Conservation (phyloP, 2,113 vertebrate species). For the Ceyx margarethae region DNA sequence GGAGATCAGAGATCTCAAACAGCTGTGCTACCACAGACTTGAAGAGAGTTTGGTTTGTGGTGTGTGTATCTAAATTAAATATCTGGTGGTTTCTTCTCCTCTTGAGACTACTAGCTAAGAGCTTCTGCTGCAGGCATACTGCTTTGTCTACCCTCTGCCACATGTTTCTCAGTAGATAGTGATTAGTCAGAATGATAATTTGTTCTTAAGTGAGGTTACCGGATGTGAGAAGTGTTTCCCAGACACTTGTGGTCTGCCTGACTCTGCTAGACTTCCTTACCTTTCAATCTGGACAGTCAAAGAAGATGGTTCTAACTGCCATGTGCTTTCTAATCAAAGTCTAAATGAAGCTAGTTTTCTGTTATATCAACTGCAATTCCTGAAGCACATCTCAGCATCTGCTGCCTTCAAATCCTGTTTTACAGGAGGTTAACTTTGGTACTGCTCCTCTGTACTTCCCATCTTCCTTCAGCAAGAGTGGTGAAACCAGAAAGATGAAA, state of each 20-base stretch:
- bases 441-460: background rate
- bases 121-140: background rate
- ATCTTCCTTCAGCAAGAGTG: background rate
- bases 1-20: background rate
- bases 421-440: background rate
- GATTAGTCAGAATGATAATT: background rate
- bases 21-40: background rate
- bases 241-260: background rate
- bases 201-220: background rate
- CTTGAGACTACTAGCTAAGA: background rate
- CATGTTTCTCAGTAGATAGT: rapidly evolving
- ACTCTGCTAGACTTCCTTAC: background rate
- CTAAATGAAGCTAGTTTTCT: background rate
- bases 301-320: background rate
- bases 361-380: background rate
- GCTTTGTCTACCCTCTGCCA: background rate
- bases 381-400: background rate
- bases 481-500: background rate
- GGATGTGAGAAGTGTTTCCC: background rate
- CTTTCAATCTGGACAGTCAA: background rate
- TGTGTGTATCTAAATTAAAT: rapidly evolving
- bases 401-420: background rate
- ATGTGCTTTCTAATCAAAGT: background rate
- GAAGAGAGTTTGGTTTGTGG: background rate
- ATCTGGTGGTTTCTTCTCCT: background rate